Evolutionary conservation across 2,113 vertebrate species (phyloP), one percentile per base, ranked within the genome.

Genomic region (Setophaga coronata): DNA sequence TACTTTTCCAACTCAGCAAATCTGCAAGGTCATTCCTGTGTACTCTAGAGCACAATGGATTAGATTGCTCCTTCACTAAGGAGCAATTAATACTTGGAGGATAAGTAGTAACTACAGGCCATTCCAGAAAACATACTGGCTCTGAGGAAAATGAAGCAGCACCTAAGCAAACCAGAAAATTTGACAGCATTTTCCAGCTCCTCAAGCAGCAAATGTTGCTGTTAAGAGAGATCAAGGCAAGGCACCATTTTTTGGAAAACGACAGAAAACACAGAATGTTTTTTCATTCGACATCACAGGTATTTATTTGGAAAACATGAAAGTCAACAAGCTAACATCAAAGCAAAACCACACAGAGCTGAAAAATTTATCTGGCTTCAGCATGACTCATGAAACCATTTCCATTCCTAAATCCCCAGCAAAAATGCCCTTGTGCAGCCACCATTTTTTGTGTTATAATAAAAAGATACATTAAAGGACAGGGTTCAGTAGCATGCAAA

Each of bases 281-380:
- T 93, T 92, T 84, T 90, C 64, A 57, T 78, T 93, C 3, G 0
- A 34, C 50, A 70, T 90, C 90, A 92, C 58, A 88, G 54, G 15
- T 65, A 61, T 9, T 82, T 94, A 65, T 62, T 82, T 67, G 50
- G 25, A 57, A 86, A 93, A 92, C 74, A 69, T 90, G 50, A 66
- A 83, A 92, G 67, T 86, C 71, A 86, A 92, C 79, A 93, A 93
- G 72, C 18, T 57, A 86, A 80, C 42, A 92, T 93, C 74, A 86
- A 94, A 94, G 82, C 33, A 70, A 77, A 95, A 45, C 33, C 29
- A 58, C 26, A n/a, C 10, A 70, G 56, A 77, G 42, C 12, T 54
- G 50, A 93, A 95, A 85, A 83, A 85, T 73, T 60, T 65, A 76
- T 60, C 57, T 72, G 24, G n/a, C 47, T 81, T 92, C 76, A 66